Evolutionary conservation across 2,888 invertebrate genomes (phyloP).

Genomic region (Caenorhabditis sp.): DNA sequence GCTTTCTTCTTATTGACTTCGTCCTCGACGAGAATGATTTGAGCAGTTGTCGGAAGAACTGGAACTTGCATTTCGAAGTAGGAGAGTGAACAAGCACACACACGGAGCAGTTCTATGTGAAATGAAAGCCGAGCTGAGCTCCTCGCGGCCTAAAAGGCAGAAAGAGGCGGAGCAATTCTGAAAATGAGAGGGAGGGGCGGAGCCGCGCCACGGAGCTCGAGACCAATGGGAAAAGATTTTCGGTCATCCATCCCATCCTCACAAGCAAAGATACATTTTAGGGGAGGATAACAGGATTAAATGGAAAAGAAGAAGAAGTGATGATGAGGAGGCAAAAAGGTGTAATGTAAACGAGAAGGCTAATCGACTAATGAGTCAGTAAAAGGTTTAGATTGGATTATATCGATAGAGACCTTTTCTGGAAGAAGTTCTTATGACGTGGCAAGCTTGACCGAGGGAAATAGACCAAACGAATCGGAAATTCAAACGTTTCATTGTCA

Average conservation of each 20-base stretch:
- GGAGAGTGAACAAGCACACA: conserved; percentile 11
- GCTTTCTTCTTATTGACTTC: conserved; percentile 27
- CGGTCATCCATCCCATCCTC: conserved; percentile 28
- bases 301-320: conserved; percentile 1
- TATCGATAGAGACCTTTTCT: no score
- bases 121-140: conserved; percentile 9
- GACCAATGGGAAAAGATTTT: conserved; percentile 27
- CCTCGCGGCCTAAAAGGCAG: conserved; percentile 16
- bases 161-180: conserved; percentile 27
- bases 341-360: conserved; percentile 17
- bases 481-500: no score
- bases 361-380: conserved; percentile 47
- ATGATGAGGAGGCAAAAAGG: conserved; percentile 38
- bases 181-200: conserved; percentile 14
- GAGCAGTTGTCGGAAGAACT: neutral
- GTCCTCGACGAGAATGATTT: conserved; percentile 2
- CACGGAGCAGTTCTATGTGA: neutral
- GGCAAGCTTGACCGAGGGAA: no score
- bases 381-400: conserved; percentile 7
- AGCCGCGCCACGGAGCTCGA: conserved; percentile 12
- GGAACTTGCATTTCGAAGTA: neutral
- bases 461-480: no score
- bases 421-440: neutral
- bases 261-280: conserved; percentile 31
- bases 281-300: conserved; percentile 45